Evolutionary conservation across 2,113 vertebrate species (phyloP).

Genomic region (Oreochromis niloticus): DNA sequence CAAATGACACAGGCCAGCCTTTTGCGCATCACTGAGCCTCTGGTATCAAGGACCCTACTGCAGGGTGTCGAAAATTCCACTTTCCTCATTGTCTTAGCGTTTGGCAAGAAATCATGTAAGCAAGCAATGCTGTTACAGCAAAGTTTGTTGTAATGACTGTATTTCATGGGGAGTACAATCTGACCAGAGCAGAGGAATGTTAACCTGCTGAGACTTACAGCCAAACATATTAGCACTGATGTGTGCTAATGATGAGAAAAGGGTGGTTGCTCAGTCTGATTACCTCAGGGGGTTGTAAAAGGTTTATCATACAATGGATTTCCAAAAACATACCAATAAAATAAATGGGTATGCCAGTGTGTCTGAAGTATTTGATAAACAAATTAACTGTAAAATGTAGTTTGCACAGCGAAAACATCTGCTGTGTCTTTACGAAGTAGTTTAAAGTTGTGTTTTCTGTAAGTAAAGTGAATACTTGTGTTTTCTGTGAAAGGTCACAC

Average conservation of each 20-base stretch:
- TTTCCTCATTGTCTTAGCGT: neutral
- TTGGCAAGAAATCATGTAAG: neutral
- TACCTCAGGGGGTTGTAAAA: conserved; percentile 11
- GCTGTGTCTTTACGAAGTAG: neutral
- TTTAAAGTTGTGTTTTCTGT: neutral
- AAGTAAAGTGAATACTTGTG: neutral
- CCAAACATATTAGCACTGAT: conserved; percentile 56
- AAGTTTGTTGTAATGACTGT: neutral
- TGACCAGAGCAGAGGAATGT: conserved; percentile 45
- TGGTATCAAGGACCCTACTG: neutral
- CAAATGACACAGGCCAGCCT: neutral
- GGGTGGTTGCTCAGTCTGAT: conserved; percentile 2
- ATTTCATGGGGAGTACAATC: conserved; percentile 11
- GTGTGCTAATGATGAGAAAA: conserved; percentile 58
- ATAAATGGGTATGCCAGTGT: neutral
- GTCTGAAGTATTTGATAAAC: neutral
- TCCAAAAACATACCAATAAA: neutral
- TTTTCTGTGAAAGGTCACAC: neutral
- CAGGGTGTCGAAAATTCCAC: neutral
- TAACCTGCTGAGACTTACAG: conserved; percentile 49
- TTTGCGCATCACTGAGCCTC: neutral
- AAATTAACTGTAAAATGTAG: neutral
- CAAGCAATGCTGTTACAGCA: neutral
- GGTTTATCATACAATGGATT: neutral
- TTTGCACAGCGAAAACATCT: neutral